A percentile compares a stretch with the other conserved stretches of the same genome.
Evolutionary conservation across 2,113 vertebrate species (phyloP).

Genomic region (Vulpes ferrilata): DNA sequence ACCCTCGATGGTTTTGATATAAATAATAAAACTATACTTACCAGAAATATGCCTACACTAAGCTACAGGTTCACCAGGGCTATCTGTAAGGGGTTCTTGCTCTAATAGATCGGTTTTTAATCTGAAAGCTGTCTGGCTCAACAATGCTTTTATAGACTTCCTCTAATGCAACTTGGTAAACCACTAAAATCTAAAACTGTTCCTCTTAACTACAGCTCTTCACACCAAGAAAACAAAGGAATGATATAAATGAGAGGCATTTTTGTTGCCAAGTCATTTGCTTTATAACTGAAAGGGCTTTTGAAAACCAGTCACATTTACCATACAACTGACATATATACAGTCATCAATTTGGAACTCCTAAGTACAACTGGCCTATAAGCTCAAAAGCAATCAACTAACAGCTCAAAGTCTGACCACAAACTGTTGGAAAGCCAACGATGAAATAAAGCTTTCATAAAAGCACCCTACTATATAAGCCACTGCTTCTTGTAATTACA

Average conservation of each 20-base stretch:
- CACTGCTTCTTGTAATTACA: conserved; percentile 1
- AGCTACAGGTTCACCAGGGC: not conserved
- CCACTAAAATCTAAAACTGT: conserved; percentile 41
- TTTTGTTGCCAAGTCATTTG: conserved; percentile 44
- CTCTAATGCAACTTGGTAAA: conserved; percentile 21
- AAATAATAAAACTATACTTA: not conserved
- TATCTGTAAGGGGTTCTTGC: not conserved
- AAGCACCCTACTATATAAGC: not conserved
- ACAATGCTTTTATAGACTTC: conserved; percentile 21
- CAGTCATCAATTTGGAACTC: conserved; percentile 18
- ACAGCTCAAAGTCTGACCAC: conserved; percentile 44
- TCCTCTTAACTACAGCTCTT: conserved; percentile 21
- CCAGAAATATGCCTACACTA: not conserved
- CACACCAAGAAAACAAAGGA: conserved; percentile 55
- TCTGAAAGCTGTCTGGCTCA: conserved; percentile 36
- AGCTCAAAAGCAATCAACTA: not conserved
- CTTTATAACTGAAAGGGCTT: not conserved
- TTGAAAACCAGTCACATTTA: not conserved
- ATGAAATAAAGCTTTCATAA: not conserved
- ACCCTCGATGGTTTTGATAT: not conserved
- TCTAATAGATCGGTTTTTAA: conserved; percentile 29
- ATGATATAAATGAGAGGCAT: conserved; percentile 31
- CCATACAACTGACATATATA: not conserved
- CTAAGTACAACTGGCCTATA: not conserved
- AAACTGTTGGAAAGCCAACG: not conserved